Base-by-base conservation (phyloP, 2,797 vertebrate genomes). In the Remorina albescens region DNA sequence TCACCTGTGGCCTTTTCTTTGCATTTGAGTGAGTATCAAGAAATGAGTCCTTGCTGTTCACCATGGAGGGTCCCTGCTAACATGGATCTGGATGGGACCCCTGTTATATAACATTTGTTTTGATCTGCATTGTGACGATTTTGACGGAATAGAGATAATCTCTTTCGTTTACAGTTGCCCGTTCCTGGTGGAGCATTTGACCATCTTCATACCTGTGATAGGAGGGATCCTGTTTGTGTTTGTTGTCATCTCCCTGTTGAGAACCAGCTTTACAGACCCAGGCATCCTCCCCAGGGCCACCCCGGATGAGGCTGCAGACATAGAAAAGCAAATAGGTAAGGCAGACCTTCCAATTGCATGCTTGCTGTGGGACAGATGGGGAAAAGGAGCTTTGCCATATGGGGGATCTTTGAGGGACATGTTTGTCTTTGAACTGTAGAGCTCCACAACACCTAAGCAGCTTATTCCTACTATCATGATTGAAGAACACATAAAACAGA, bases 281-380 rank as follows among this genome's bases (percentile, higher is more conserved):
- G 98, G 98, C 18, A 99, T 99, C 86, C 93, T 99, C 83, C 98
- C 98, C 59, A 95, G 98, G 90, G 97, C 98, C 87, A 96, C 95
- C 1, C 92, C 95, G 25, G 97, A 96, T 19, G 98, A 99, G 91
- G 97, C 97, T 0, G 96, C 95, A 0, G 96, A 98, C 86, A 91
- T 98, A 83, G 98, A 99, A 82, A 97, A 94, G 76, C 94, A 97
- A 75, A 98, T 99, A 11, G 96, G 97, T 98, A 89, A 90, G 82
- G 5, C 44, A 16, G 61, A 54, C 23, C 30, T 21, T 55, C 32
- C 39, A 39, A 25, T 26, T 46, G 46, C 44, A 30, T 1, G 19
- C 37, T 42, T 0, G 2, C 32, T 49, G 58, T 54, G 53, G 51
- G 79, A 73, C 89, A 93, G 89, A 91, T 92, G 86, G 89, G 83